These are phyloP conservation scores for Leptodactylus fallax DNA, from an alignment of 2,797 vertebrate genomes.

Conservation along the genomic window DNA sequence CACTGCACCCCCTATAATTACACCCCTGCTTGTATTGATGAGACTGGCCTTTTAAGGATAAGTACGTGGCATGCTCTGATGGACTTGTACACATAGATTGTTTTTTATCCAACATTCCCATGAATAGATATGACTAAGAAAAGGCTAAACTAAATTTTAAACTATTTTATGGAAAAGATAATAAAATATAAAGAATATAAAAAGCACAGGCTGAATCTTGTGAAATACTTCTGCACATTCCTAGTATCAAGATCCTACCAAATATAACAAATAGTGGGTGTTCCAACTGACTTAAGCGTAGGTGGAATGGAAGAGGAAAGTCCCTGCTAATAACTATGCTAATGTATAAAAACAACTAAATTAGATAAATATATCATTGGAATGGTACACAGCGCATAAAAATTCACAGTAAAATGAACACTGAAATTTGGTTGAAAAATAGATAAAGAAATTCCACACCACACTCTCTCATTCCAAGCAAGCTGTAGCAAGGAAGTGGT, in stretches of 20 bases:
- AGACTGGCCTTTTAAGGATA: neutral
- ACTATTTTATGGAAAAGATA: neutral
- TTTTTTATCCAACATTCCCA: neutral
- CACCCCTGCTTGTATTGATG: neutral
- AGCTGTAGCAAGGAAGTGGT: neutral
- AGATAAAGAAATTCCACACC: neutral
- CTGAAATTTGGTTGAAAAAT: neutral
- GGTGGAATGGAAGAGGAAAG: neutral
- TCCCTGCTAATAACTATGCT: neutral
- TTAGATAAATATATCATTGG: neutral
- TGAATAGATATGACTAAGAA: neutral
- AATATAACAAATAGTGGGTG: slow-evolving; percentile 8
- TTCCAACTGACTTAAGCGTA: neutral
- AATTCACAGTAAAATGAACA: neutral
- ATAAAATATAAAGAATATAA: neutral
- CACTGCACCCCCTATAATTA: too few relatives aligned
- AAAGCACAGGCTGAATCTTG: neutral
- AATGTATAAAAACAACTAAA: neutral
- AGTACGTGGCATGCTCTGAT: neutral
- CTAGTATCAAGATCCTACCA: neutral
- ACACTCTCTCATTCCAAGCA: neutral
- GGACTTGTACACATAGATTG: neutral
- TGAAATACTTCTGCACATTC: neutral
- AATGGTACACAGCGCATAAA: neutral
- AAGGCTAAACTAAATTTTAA: neutral